Evolutionary conservation across 1,140 invertebrate genomes (phyloP).

Genomic region (Cydia amplana): DNA sequence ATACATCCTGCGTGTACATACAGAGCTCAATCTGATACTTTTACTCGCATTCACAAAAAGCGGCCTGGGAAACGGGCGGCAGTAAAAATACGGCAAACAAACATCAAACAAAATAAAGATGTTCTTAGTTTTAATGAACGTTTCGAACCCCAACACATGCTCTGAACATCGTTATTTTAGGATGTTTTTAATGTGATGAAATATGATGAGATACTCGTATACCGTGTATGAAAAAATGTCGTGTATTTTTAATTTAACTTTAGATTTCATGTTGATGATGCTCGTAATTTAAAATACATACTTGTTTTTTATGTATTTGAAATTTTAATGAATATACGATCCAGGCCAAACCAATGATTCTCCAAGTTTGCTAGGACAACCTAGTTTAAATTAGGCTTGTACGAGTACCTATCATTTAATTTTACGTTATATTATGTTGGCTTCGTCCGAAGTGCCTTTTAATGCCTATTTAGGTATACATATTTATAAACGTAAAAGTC

Average conservation of each 20-base stretch:
- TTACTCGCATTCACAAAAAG: constrained; percentile 1
- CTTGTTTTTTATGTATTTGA: not conserved
- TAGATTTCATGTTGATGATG: not conserved
- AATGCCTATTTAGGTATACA: no score
- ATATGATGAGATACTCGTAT: not conserved
- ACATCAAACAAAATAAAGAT: constrained; percentile 16
- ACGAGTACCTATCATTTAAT: no score
- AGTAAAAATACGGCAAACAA: constrained; percentile 9
- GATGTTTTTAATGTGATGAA: not conserved
- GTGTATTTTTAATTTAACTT: not conserved
- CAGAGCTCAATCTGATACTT: constrained; percentile 9
- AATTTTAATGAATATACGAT: not conserved
- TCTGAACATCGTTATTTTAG: constrained; percentile 1
- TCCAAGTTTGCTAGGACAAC: no score
- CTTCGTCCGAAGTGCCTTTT: no score
- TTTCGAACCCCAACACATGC: not conserved
- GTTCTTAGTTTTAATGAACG: constrained; percentile 19
- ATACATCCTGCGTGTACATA: not conserved
- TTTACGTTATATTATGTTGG: no score
- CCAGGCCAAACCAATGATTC: no score
- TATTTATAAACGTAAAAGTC: no score
- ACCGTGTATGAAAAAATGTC: not conserved
- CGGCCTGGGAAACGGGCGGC: not conserved
- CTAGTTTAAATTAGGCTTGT: no score
- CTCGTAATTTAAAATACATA: not conserved